Evolutionary conservation across 1,140 invertebrate species (phyloP).

Genomic region (Drepana arcuata): DNA sequence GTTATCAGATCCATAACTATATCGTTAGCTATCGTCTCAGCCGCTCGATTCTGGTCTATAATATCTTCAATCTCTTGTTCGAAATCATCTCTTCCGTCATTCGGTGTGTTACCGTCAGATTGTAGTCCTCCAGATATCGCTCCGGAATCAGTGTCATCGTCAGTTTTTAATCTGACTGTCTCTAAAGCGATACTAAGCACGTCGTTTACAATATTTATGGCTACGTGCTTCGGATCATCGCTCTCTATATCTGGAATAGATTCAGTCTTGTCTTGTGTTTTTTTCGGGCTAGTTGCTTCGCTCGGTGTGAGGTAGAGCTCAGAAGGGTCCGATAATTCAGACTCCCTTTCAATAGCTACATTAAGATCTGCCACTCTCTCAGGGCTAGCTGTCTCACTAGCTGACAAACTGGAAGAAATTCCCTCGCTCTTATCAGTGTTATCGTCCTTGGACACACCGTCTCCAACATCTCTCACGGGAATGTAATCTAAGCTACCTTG

Average conservation of each 20-base stretch:
- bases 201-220: slow-evolving; percentile 63
- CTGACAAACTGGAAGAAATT: slow-evolving; percentile 63
- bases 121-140: slow-evolving; percentile 54
- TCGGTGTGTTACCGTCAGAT: slow-evolving; percentile 63
- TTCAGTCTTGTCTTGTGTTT: slow-evolving; percentile 62
- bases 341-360: slow-evolving; percentile 49
- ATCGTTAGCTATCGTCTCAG: slow-evolving; percentile 43
- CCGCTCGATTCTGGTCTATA: slow-evolving; percentile 39
- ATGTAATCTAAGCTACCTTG: slow-evolving; percentile 69
- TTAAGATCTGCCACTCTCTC: slow-evolving; percentile 57
- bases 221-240: slow-evolving; percentile 69
- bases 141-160: slow-evolving; percentile 58
- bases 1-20: slow-evolving; percentile 44
- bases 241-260: slow-evolving; percentile 62
- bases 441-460: slow-evolving; percentile 52
- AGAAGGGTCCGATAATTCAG: slow-evolving; percentile 72
- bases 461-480: slow-evolving; percentile 66
- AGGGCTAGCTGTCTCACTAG: slow-evolving; percentile 64
- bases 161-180: slow-evolving; percentile 55
- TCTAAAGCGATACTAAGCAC: slow-evolving; percentile 67
- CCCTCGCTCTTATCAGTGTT: slow-evolving; percentile 64
- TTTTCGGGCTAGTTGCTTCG: slow-evolving; percentile 69
- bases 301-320: slow-evolving; percentile 76
- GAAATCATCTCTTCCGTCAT: slow-evolving; percentile 60
- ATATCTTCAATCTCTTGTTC: slow-evolving; percentile 58